Evolutionary conservation across 2,113 vertebrate species (phyloP), one percentile per base, ranked within the genome.

Genomic region (Sisor rabdophorus): DNA sequence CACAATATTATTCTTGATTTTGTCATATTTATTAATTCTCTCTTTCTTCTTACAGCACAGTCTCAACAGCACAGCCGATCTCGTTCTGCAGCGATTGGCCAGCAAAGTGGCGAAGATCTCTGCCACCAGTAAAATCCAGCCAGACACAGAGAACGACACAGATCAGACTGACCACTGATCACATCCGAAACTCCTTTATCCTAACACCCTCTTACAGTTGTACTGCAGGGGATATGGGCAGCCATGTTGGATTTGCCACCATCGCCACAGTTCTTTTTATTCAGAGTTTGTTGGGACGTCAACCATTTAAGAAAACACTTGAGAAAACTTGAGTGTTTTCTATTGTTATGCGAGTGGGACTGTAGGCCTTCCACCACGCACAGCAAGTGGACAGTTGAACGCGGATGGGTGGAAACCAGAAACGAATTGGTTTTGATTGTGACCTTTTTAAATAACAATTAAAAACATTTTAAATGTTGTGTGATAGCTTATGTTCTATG

Each of bases 1-100:
- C 26, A 52, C 47, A 22, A 11, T 19, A 53, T 2, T 56, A 6
- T 30, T 52, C 9, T 17, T 44, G 7, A 22, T 11, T 19, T 50
- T 1, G 19, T 40, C 17, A 28, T 48, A 44, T 50, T 60, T 54
- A 16, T 4, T 8, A n/a, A 24, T 32, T 53, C 15, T 40, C 3
- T 20, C 15, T 20, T 30, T 68, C 15, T 71, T 36, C 72, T 61
- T 71, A 74, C 86, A 93, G 92, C 91, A 93, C 24, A 88, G 88
- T 79, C 87, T 92, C 1, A 83, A 77, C 79, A 79, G 84, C 82
- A 91, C 89, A 2, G 87, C 90, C 50, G 88, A 88, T 61, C 44
- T 93, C 75, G 88, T 93, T 52, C 73, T 91, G 5, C 80, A 90
- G 26, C 82, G 88, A 36, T 84, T 93, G 54, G 47, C 85, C 63